Conservation (phyloP, 2,888 invertebrate genomes). For the Macrophya annulata region DNA sequence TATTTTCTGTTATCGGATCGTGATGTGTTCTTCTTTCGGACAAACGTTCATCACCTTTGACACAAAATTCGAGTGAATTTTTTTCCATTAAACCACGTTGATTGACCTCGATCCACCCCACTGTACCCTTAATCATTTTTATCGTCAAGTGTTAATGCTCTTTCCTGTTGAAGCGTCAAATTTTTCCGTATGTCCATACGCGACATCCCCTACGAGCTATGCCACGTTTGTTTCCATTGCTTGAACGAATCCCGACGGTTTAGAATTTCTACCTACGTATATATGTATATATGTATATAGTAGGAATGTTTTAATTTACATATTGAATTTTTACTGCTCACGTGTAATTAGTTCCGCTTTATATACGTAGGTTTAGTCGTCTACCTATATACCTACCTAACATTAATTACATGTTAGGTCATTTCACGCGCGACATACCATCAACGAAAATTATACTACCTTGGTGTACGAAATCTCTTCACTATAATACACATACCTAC, state of each 20-base stretch:
- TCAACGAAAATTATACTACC: slow-evolving; percentile 15
- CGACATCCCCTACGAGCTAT: slow-evolving; percentile 22
- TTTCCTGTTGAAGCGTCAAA: slow-evolving; percentile 46
- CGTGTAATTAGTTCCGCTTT: slow-evolving; percentile 48
- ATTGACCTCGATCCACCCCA: slow-evolving; percentile 26
- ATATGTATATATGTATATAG: background rate
- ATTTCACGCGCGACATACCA: slow-evolving; percentile 1
- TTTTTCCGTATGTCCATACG: background rate
- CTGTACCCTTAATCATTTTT: slow-evolving; percentile 43
- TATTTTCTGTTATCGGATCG: slow-evolving; percentile 41
- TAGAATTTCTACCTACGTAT: background rate
- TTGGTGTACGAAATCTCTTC: background rate
- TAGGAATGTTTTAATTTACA: slow-evolving; percentile 49
- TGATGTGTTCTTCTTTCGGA: background rate
- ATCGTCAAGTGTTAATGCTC: slow-evolving; percentile 48
- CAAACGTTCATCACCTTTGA: slow-evolving; percentile 42
- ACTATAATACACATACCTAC: background rate
- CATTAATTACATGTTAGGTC: slow-evolving; percentile 32
- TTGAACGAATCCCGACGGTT: background rate
- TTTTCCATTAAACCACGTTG: slow-evolving; percentile 39
- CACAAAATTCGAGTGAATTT: slow-evolving; percentile 29
- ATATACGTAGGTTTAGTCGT: background rate
- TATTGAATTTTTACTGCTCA: slow-evolving; percentile 52
- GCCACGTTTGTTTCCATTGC: slow-evolving; percentile 48
- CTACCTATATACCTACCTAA: background rate